Percentiles rank a stretch among this genome's conserved stretches.
phyloP scores from a whole-genome alignment of 1,140 invertebrate species.

The Acromyrmex heyeri region DNA sequence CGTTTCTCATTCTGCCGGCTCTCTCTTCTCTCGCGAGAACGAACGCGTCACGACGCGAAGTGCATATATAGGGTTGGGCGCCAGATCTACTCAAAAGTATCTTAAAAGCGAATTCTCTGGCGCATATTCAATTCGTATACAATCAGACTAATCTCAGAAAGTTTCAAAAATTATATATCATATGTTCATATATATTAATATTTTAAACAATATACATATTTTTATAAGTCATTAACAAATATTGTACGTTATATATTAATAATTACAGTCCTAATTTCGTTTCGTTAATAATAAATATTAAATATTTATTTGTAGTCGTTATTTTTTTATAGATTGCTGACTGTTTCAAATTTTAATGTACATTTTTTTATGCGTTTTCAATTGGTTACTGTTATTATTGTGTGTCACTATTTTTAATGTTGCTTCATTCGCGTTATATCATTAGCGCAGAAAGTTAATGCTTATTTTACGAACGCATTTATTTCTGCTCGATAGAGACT shows the following conservation, averaged over 20 bases:
- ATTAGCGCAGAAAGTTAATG: constrained; percentile 40
- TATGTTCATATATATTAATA: not conserved
- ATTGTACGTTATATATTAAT: not conserved
- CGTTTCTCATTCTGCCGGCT: constrained; percentile 61
- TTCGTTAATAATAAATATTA: not conserved
- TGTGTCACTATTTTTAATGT: not conserved
- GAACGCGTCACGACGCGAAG: constrained; percentile 35
- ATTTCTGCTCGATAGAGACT: constrained; percentile 35
- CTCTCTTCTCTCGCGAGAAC: constrained; percentile 49
- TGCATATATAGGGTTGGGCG: constrained; percentile 10
- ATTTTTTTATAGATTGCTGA: not conserved
- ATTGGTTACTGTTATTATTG: not conserved
- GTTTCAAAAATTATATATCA: not conserved
- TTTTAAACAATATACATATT: not conserved
- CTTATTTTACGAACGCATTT: constrained; percentile 38
- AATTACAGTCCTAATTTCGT: not conserved
- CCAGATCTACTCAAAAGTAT: constrained; percentile 37
- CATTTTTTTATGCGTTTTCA: not conserved
- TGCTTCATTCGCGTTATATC: not conserved
- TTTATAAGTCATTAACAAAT: not conserved
- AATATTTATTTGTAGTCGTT: not conserved
- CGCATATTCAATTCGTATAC: constrained; percentile 14
- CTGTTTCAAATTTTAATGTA: not conserved
- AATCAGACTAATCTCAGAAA: not conserved
- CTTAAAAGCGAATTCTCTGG: constrained; percentile 32